Evolutionary conservation across 2,888 invertebrate species (phyloP).

Genomic region (Heteromyza rotundicornis): DNA sequence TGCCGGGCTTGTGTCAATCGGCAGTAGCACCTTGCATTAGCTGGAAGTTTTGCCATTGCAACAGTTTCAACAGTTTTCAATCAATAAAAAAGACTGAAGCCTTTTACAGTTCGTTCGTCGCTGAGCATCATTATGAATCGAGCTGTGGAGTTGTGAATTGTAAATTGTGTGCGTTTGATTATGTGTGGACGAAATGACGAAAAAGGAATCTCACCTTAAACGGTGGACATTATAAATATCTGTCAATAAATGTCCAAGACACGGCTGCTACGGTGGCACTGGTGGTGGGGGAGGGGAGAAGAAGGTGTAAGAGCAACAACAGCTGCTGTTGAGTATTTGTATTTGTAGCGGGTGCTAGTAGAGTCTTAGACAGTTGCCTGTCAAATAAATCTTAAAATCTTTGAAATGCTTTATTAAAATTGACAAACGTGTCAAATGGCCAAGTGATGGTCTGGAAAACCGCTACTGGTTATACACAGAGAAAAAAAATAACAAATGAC

Average conservation of each 20-base stretch:
- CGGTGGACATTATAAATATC: slow-evolving; percentile 46
- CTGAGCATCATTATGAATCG: slow-evolving; percentile 1
- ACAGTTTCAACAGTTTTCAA: slow-evolving; percentile 28
- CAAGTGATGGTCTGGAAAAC: no score
- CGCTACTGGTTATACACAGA: no score
- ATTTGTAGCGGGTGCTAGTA: not conserved
- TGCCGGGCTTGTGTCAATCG: slow-evolving; percentile 33
- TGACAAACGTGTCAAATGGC: slow-evolving; percentile 23
- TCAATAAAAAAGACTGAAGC: slow-evolving; percentile 34
- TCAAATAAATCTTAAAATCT: slow-evolving; percentile 23
- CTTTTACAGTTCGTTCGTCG: slow-evolving; percentile 23
- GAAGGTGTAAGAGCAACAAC: no score
- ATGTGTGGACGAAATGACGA: slow-evolving; percentile 15
- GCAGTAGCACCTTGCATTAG: slow-evolving; percentile 23
- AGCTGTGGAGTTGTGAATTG: not conserved
- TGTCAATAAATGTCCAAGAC: slow-evolving; percentile 50
- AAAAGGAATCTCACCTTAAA: slow-evolving; percentile 31
- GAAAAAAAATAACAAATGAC: no score
- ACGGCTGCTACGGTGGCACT: no score
- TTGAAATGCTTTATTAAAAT: slow-evolving; percentile 13
- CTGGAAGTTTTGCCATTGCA: no score
- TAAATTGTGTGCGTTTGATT: slow-evolving; percentile 7
- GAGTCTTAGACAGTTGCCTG: slow-evolving; percentile 7
- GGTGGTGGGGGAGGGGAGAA: no score
- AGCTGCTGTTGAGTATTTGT: not conserved